phyloP scores from a whole-genome alignment of 2,888 invertebrate genomes.

The Entomobrya multifasciata region DNA sequence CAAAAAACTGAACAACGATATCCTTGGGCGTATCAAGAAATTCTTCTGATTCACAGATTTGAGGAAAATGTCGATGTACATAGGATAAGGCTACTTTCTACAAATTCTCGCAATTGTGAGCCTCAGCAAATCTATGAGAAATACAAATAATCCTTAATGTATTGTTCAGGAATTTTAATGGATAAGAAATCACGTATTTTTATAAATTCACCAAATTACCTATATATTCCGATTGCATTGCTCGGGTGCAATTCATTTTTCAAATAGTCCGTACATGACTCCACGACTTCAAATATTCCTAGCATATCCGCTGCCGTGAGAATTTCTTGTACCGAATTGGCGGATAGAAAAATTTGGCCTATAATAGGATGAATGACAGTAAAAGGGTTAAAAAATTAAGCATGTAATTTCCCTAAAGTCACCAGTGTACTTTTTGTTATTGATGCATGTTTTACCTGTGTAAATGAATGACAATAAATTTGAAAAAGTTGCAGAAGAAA shows the following conservation, averaged over 20 bases:
- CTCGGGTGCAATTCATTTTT: conserved; percentile 91
- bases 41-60: conserved; percentile 91
- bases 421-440: too few relatives aligned
- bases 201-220: conserved; percentile 82
- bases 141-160: neutral
- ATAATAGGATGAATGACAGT: too few relatives aligned
- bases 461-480: conserved; percentile 93
- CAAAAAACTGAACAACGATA: conserved; percentile 88
- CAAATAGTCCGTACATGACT: conserved; percentile 91
- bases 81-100: conserved; percentile 89
- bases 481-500: conserved; percentile 88
- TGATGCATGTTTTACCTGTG: conserved; percentile 84
- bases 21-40: conserved; percentile 91
- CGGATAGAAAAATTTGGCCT: conserved; percentile 87
- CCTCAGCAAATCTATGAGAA: conserved; percentile 90
- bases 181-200: too few relatives aligned
- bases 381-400: too few relatives aligned
- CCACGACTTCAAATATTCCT: conserved; percentile 89
- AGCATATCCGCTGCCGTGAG: conserved; percentile 95
- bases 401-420: too few relatives aligned
- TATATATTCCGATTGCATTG: conserved; percentile 93
- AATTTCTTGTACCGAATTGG: conserved; percentile 93
- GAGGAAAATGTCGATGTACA: conserved; percentile 92
- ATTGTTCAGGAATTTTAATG: neutral
- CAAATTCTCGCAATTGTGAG: conserved; percentile 90